Percentiles rank a stretch among this genome's conserved stretches.
These are phyloP conservation scores for Eptatretus atami DNA, from an alignment of 2,797 vertebrate species.

Conservation along the genomic window DNA sequence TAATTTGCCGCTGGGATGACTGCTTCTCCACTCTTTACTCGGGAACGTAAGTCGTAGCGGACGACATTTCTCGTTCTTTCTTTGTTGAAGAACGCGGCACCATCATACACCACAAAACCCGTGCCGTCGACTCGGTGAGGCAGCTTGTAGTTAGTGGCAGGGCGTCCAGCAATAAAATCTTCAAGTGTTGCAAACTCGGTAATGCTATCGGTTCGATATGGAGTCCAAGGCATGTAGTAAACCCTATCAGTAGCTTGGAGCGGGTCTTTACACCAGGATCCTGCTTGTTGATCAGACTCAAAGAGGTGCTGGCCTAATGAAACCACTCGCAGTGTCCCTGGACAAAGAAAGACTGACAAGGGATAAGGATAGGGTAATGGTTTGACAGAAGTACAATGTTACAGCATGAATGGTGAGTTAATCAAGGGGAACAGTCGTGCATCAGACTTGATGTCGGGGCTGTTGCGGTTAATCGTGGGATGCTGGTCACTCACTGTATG, in stretches of 20 bases:
- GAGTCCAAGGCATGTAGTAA: constrained; percentile 78
- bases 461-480: background rate
- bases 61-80: constrained; percentile 91
- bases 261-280: constrained; percentile 78
- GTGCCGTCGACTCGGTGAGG: constrained; percentile 74
- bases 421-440: no score
- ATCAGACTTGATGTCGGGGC: background rate
- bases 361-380: background rate
- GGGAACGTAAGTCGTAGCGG: constrained; percentile 73
- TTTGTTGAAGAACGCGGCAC: constrained; percentile 82
- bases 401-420: no score
- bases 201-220: constrained; percentile 63
- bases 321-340: constrained; percentile 45
- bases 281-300: constrained; percentile 58
- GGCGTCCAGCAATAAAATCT: constrained; percentile 39
- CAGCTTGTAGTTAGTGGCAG: constrained; percentile 62
- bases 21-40: constrained; percentile 89
- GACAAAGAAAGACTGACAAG: constrained; percentile 67
- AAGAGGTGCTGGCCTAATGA: constrained; percentile 40
- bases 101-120: constrained; percentile 67
- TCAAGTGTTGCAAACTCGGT: constrained; percentile 69
- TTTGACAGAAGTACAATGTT: no score
- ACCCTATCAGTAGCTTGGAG: constrained; percentile 66
- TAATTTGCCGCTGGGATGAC: constrained; percentile 94
- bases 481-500: constrained; percentile 49